Evolutionary conservation across 1,140 invertebrate genomes (phyloP).

Genomic region (Aricia agestis): DNA sequence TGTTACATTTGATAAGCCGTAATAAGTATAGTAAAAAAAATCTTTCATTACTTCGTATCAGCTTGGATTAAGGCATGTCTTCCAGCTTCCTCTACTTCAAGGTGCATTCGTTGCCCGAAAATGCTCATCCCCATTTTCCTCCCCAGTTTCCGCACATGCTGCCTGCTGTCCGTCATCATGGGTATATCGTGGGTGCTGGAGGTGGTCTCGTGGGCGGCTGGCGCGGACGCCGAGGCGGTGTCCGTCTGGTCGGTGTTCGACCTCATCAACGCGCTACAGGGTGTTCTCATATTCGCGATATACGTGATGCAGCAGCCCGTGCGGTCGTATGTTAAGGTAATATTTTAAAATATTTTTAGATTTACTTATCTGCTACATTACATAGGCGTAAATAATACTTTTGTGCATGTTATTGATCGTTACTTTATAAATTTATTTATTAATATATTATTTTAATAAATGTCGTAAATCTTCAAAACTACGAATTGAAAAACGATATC

Average conservation of each 20-base stretch:
- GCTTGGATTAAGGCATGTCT: too few relatives aligned
- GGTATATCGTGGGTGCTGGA: constrained; percentile 77
- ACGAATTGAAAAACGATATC: too few relatives aligned
- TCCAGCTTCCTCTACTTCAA: too few relatives aligned
- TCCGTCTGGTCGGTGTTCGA: constrained; percentile 76
- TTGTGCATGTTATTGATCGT: too few relatives aligned
- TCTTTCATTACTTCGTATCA: too few relatives aligned
- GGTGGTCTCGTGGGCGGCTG: constrained; percentile 73
- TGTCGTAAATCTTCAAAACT: too few relatives aligned
- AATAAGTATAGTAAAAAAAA: too few relatives aligned
- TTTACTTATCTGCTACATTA: too few relatives aligned
- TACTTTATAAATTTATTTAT: too few relatives aligned
- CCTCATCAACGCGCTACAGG: constrained; percentile 73
- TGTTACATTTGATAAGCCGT: too few relatives aligned
- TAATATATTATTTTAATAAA: too few relatives aligned
- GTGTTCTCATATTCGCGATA: constrained; percentile 77
- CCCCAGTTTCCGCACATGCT: constrained; percentile 71
- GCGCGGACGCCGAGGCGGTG: constrained; percentile 54
- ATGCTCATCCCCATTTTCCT: not conserved
- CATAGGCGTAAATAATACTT: too few relatives aligned
- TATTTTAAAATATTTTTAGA: constrained; percentile 19
- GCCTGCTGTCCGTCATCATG: constrained; percentile 76
- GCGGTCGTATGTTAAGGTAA: constrained; percentile 58
- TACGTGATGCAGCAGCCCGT: constrained; percentile 77
- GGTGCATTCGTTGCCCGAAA: not conserved